Conservation (phyloP, 2,888 invertebrate species). For the Xylophagus ater region DNA sequence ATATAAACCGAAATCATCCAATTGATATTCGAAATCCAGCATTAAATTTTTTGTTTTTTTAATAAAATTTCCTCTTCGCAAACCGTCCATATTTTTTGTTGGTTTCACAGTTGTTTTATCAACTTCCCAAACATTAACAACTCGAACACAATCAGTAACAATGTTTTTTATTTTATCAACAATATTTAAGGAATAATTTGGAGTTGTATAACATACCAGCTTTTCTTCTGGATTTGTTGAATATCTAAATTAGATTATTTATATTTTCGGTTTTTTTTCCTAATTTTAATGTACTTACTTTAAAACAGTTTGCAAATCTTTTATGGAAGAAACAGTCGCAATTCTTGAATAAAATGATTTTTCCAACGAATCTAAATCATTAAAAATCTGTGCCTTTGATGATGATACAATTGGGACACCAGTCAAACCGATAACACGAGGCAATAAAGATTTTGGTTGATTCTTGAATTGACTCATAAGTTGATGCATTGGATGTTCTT, state of each 20-base stretch:
- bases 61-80: constrained; percentile 33
- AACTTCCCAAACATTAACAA: constrained; percentile 21
- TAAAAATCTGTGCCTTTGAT: constrained; percentile 44
- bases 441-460: constrained; percentile 41
- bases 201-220: constrained; percentile 23
- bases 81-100: constrained; percentile 20
- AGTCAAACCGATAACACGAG: constrained; percentile 74
- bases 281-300: constrained; percentile 29
- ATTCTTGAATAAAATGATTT: constrained; percentile 60
- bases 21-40: constrained; percentile 40
- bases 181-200: not conserved
- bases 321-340: constrained; percentile 50
- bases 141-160: constrained; percentile 12
- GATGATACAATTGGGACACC: constrained; percentile 75
- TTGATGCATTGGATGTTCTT: constrained; percentile 68
- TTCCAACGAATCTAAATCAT: constrained; percentile 53
- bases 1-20: constrained; percentile 45
- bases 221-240: constrained; percentile 46
- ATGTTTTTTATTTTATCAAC: not conserved
- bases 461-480: constrained; percentile 55
- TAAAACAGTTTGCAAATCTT: constrained; percentile 36
- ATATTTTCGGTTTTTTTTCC: not conserved
- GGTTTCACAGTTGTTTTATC: constrained; percentile 22
- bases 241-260: constrained; percentile 31
- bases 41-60: constrained; percentile 42